Conservation (phyloP, 2,113 vertebrate species). For the Cyanoderma ruficeps region DNA sequence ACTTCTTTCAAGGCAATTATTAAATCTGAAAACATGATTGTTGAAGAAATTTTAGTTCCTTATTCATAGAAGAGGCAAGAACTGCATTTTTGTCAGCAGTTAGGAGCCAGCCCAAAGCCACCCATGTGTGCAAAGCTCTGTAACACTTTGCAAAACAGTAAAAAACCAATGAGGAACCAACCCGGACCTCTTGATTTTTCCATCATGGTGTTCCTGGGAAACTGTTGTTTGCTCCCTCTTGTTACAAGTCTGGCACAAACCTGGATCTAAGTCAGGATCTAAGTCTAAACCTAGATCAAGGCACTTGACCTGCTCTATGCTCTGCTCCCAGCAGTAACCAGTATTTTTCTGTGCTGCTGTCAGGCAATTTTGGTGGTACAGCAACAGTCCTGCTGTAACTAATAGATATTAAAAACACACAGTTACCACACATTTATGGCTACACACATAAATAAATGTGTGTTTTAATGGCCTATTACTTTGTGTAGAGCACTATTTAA, state of each 20-base stretch:
- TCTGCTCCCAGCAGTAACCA: not conserved
- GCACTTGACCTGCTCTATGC: not conserved
- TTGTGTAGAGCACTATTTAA: not conserved
- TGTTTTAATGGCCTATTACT: constrained; percentile 19
- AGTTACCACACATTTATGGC: not conserved
- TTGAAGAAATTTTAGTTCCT: not conserved
- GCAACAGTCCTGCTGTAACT: not conserved
- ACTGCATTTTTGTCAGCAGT: not conserved
- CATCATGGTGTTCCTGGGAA: not conserved
- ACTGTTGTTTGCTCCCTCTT: not conserved
- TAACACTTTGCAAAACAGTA: not conserved
- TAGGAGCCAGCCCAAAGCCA: not conserved
- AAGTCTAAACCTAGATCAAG: not conserved
- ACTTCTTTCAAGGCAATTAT: not conserved
- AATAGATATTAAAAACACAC: not conserved
- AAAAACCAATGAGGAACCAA: not conserved
- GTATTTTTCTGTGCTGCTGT: not conserved
- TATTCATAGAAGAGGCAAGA: not conserved
- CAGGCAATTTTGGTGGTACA: not conserved
- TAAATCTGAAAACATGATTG: not conserved
- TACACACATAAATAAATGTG: not conserved
- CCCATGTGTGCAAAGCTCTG: not conserved
- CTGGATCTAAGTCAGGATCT: not conserved
- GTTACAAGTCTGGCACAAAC: not conserved
- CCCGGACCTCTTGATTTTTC: not conserved